Conservation (phyloP, 2,797 vertebrate species). For the Neopelma chrysocephalum region DNA sequence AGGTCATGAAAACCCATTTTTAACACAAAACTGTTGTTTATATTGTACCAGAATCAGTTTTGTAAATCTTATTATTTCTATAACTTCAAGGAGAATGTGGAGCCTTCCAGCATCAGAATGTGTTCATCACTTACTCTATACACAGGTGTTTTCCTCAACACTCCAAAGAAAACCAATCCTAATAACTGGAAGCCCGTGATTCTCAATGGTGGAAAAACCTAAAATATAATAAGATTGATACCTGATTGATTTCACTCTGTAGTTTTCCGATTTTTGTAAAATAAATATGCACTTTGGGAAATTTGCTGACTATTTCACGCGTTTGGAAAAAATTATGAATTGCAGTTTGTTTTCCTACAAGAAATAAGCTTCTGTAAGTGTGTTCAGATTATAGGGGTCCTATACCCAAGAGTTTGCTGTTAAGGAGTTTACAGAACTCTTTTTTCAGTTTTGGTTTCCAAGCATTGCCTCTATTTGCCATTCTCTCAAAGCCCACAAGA, state of each 20-base stretch:
- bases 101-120: not conserved
- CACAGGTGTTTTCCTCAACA: not conserved
- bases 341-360: not conserved
- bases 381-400: not conserved
- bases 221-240: not conserved
- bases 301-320: not conserved
- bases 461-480: not conserved
- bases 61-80: not conserved
- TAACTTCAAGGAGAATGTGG: not conserved
- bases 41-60: not conserved
- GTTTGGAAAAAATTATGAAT: not conserved
- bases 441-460: not conserved
- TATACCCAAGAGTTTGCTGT: not conserved
- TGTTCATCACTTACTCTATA: not conserved
- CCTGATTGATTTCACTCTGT: not conserved
- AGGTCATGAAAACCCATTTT: not conserved
- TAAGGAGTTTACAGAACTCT: not conserved
- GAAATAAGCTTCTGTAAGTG: not conserved
- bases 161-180: not conserved
- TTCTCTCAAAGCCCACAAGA: not conserved
- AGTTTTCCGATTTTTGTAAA: not conserved
- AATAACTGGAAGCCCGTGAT: not conserved
- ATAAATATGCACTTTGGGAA: not conserved
- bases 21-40: not conserved
- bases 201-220: not conserved